Base-by-base conservation (phyloP, 2,888 invertebrate genomes). In the Beris chalybata region DNA sequence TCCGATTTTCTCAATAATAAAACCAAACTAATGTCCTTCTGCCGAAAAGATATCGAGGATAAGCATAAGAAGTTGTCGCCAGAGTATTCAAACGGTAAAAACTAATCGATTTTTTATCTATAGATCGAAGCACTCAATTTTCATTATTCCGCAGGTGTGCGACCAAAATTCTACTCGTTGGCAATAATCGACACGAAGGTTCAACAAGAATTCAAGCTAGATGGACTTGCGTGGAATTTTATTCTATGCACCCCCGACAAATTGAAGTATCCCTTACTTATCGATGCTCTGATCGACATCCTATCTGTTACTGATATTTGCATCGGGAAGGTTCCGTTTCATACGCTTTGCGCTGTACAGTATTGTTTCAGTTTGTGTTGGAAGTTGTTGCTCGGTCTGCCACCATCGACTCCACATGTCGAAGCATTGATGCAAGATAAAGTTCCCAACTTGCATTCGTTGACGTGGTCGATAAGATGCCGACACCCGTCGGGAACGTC, bases 141-240 rank as follows among this genome's bases (percentile, higher is more conserved):
- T 13, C n/a, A n/a, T 53, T 11, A n/a, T 44, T 45, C 30, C 71
- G 4, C 54, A 79, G 87, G 87, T 1, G 91, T 95, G 86, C 88
- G 92, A 69, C 96, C 97, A 0, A 88, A 92, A 74, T 97, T 97
- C 82, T 97, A 97, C 79, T 91, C 93, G 29, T 83, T 97, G 31
- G 91, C 94, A 11, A 88, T 88, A 64, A 83, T 91, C 5, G 95
- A 95, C 67, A 66, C 71, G 7, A 73, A 74, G 31, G 69, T 74
- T 71, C 84, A 89, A 80, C 95, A 95, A 74, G 90, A 92, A 53
- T 96, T 96, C 0, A 96, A 96, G 79, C 84, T 97, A 66, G 97
- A 97, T 81, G 93, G 93, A 4, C 79, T 93, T 64, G 96, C 96
- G 2, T 93, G 94, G 81, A 97, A 95, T 82, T 97, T 97, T 77